Conservation (phyloP, 2,888 invertebrate genomes). For the Drymonia ruficornis region DNA sequence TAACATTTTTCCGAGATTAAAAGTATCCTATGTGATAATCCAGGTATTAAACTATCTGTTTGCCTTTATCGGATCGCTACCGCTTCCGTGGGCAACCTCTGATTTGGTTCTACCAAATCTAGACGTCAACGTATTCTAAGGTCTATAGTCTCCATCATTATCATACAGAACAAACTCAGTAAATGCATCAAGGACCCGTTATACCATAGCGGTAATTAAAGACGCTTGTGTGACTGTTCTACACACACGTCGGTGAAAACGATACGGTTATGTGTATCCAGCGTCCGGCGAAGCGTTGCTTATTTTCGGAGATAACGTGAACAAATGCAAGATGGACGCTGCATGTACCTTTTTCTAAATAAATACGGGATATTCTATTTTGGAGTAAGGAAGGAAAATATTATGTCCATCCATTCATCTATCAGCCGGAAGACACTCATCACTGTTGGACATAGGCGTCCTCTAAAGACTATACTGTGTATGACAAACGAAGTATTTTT, state of each 20-base stretch:
- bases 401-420: too few relatives aligned
- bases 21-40: too few relatives aligned
- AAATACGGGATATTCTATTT: background rate
- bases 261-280: conserved; percentile 7
- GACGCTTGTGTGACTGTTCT: conserved; percentile 27
- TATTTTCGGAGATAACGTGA: conserved; percentile 26
- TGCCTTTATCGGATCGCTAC: too few relatives aligned
- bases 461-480: too few relatives aligned
- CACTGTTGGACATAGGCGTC: too few relatives aligned
- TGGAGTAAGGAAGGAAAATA: background rate
- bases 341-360: background rate
- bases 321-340: conserved; percentile 10
- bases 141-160: background rate
- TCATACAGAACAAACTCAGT: background rate
- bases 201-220: conserved; percentile 47
- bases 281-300: conserved; percentile 21
- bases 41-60: too few relatives aligned
- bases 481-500: too few relatives aligned
- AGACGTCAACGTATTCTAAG: too few relatives aligned
- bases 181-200: conserved; percentile 16
- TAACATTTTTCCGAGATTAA: too few relatives aligned
- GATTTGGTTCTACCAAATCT: too few relatives aligned
- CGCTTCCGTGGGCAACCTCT: too few relatives aligned
- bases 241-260: conserved; percentile 9
- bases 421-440: too few relatives aligned